A percentile compares a stretch with the other conserved stretches of the same genome.
These are phyloP conservation scores for Prenolepis imparis DNA, from an alignment of 2,888 invertebrate species.

Conservation along the genomic window DNA sequence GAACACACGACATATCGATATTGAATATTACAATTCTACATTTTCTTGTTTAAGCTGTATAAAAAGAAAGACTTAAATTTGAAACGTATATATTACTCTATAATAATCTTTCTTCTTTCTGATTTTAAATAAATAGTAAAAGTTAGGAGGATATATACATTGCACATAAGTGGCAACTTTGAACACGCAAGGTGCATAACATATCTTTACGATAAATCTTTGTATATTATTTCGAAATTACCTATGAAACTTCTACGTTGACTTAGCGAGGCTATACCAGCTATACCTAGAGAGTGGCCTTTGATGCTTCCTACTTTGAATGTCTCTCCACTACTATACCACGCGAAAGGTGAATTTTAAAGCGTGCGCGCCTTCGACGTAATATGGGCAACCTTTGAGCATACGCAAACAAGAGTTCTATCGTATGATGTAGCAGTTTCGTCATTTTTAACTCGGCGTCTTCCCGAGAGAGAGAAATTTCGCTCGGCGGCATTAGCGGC, in stretches of 20 bases:
- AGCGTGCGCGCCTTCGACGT: slow-evolving; percentile 26
- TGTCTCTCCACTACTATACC: slow-evolving; percentile 14
- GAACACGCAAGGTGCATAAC: not conserved
- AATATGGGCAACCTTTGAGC: slow-evolving; percentile 52
- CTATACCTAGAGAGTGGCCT: not conserved
- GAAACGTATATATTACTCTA: not conserved
- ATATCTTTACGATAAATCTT: slow-evolving; percentile 12
- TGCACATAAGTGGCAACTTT: not conserved
- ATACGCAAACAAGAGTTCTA: slow-evolving; percentile 49
- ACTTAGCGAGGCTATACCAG: not conserved
- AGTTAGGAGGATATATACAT: not conserved
- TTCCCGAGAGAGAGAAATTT: slow-evolving; percentile 35
- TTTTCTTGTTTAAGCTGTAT: too few species aligned
- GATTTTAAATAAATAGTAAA: not conserved
- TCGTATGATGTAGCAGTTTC: slow-evolving; percentile 47
- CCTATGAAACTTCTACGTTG: slow-evolving; percentile 8
- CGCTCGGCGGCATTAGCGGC: slow-evolving; percentile 47
- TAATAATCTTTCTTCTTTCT: not conserved
- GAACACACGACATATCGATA: not conserved
- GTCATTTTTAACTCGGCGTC: slow-evolving; percentile 47
- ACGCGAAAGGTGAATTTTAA: slow-evolving; percentile 48
- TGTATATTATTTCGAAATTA: slow-evolving; percentile 22
- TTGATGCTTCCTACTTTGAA: slow-evolving; percentile 46
- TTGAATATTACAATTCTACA: not conserved
- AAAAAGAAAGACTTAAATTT: not conserved